Base-by-base conservation (phyloP, 2,797 vertebrate species). In the Pachyuromys duprasi region DNA sequence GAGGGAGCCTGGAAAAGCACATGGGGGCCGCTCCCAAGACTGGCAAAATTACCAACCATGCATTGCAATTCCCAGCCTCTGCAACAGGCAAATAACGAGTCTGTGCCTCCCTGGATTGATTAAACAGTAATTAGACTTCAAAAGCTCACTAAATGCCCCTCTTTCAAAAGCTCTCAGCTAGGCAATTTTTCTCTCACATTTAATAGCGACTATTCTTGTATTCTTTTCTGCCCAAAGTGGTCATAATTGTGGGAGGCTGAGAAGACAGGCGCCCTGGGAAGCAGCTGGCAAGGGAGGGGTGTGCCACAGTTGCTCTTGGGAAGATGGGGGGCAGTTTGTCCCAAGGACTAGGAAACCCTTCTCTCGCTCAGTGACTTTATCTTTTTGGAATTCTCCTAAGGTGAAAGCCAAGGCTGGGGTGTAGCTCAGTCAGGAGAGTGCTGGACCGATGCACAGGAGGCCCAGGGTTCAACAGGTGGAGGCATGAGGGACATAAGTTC, bases 181-280 rank as follows among this genome's bases (percentile, higher is more conserved):
- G 93, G 96, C 96, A 95, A 95, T 97, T 96, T 96, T 94, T 90
- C 95, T 93, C 89, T 96, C 96, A 94, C 87, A 57, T 82, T 75
- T 96, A 96, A 97, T 93, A 95, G 93, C 87, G 53, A 70, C 91
- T 87, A 70, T 97, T 96, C 91, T 86, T 53, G 24, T 62, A 24
- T 78, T 81, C 93, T 57, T 96, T 96, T 93, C 90, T 42, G 2
- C 90, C 94, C 65, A 96, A 96, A 95, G 93, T 96, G 96, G 96
- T 39, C 67, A 2, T 97, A 96, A 97, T 97, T 95, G 79, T n/a
- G 55, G 96, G 87, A 86, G 93, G 26, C 26, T n/a, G 75, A 90
- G 9, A 63, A 89, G 78, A 93, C 55, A 49, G 63, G 62, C 62
- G 7, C 63, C 60, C 89, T 33, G 3, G 2, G 7, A 72, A 39